Conservation (phyloP, 2,888 invertebrate genomes). For the Lathronympha strigana region DNA sequence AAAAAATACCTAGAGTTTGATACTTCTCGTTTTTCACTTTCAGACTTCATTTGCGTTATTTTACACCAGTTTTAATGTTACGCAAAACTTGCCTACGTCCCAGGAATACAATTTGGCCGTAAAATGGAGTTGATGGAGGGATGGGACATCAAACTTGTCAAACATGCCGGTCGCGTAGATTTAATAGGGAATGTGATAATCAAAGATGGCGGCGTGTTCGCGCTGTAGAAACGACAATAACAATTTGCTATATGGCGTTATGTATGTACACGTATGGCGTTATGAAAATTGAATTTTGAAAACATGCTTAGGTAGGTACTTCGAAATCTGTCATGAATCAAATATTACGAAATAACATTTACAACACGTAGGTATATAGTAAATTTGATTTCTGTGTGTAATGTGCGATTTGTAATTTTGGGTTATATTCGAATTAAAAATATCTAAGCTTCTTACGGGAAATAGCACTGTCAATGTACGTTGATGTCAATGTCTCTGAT, state of each 20-base stretch:
- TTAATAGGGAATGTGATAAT: conserved; percentile 47
- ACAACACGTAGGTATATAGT: too few species aligned
- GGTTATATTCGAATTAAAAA: too few species aligned
- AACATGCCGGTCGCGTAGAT: conserved; percentile 46
- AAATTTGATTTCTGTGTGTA: too few species aligned
- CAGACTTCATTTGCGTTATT: conserved; percentile 9
- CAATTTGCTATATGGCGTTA: background rate
- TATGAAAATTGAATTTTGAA: too few species aligned
- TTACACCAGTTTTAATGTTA: conserved; percentile 33
- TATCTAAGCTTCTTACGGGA: too few species aligned
- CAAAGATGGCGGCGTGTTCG: conserved; percentile 46
- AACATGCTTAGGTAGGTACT: too few species aligned
- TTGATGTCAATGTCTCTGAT: too few species aligned
- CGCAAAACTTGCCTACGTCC: conserved; percentile 29
- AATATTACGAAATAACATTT: too few species aligned
- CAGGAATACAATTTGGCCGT: conserved; percentile 45
- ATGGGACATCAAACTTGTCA: conserved; percentile 51
- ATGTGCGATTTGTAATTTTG: too few species aligned
- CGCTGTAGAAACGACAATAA: conserved; percentile 22
- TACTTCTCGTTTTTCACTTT: conserved; percentile 4
- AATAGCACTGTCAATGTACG: too few species aligned
- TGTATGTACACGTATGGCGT: too few species aligned
- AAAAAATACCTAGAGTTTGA: background rate
- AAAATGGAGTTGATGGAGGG: conserved; percentile 47
- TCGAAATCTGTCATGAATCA: too few species aligned